phyloP scores from a whole-genome alignment of 2,113 vertebrate genomes.

The Laticauda colubrina region DNA sequence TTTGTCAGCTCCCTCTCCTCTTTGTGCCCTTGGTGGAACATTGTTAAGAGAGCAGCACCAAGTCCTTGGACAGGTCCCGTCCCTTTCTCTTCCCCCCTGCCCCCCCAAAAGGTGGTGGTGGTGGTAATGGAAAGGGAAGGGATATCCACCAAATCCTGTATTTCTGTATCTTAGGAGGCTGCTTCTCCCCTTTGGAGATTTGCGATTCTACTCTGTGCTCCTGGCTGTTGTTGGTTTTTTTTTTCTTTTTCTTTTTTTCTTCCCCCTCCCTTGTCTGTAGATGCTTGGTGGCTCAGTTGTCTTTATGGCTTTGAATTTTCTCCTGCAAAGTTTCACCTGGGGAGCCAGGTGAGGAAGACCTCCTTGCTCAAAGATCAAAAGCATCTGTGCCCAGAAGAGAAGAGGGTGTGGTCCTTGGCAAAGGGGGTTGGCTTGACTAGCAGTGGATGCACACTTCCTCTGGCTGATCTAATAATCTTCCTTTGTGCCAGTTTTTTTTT shows the following conservation, averaged over 20 bases:
- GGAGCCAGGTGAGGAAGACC: background rate
- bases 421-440: background rate
- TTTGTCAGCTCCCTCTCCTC: conserved; percentile 16
- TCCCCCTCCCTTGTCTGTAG: too few species aligned
- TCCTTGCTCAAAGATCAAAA: background rate
- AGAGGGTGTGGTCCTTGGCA: background rate
- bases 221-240: background rate
- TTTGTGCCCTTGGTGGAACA: background rate
- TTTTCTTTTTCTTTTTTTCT: too few species aligned
- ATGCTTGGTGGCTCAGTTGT: background rate
- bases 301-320: background rate
- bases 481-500: background rate
- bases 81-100: accelerated
- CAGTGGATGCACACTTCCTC: background rate
- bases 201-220: background rate
- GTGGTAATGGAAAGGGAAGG: too few species aligned
- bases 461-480: background rate
- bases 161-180: background rate
- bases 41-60: background rate
- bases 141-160: background rate
- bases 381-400: background rate
- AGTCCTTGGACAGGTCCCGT: background rate
- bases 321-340: background rate
- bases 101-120: too few species aligned
- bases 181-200: background rate